phyloP scores from a whole-genome alignment of 1,140 invertebrate species.

The Scaptomyza hsui region DNA sequence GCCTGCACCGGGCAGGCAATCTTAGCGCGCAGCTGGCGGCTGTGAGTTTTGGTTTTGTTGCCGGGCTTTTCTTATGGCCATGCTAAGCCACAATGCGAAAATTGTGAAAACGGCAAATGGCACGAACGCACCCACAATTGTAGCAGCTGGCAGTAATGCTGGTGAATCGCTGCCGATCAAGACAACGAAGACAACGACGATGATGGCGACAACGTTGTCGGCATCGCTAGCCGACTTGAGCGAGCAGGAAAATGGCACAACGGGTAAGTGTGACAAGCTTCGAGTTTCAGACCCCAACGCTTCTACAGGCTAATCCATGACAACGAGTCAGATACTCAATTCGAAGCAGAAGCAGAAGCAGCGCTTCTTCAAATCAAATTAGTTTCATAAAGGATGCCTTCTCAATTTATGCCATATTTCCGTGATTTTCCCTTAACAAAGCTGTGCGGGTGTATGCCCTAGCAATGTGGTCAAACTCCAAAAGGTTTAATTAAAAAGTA shows the following conservation, averaged over 20 bases:
- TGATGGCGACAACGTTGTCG: slow-evolving; percentile 57
- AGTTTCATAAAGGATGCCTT: slow-evolving; percentile 42
- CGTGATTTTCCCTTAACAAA: neutral
- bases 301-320: slow-evolving; percentile 13
- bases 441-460: neutral
- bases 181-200: slow-evolving; percentile 35
- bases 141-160: slow-evolving; percentile 64
- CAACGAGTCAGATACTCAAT: neutral
- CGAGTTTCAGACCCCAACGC: slow-evolving; percentile 7
- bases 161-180: slow-evolving; percentile 44
- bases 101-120: slow-evolving; percentile 76
- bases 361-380: slow-evolving; percentile 58
- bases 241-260: slow-evolving; percentile 72
- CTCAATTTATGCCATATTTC: slow-evolving; percentile 16
- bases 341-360: slow-evolving; percentile 18
- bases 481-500: too few relatives aligned
- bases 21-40: slow-evolving; percentile 64
- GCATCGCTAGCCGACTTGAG: slow-evolving; percentile 62
- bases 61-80: slow-evolving; percentile 37
- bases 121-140: slow-evolving; percentile 64
- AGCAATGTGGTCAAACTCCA: too few relatives aligned
- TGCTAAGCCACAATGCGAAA: slow-evolving; percentile 73
- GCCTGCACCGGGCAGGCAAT: slow-evolving; percentile 49
- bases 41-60: slow-evolving; percentile 45
- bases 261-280: slow-evolving; percentile 69